phyloP scores from a whole-genome alignment of 2,888 invertebrate species.

The Autographa pulchrina region DNA sequence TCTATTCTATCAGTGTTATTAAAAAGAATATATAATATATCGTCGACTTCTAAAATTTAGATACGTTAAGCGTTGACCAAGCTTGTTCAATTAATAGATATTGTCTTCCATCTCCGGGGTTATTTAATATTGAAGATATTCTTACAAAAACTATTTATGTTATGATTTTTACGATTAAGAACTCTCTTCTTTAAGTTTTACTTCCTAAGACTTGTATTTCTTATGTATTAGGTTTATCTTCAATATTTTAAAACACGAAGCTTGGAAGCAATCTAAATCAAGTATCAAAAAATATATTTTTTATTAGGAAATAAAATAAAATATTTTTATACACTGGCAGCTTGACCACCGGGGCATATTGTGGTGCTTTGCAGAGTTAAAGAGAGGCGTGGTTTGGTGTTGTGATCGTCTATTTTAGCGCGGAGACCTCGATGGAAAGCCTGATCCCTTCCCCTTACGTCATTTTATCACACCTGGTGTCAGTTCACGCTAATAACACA shows the following conservation, averaged over 20 bases:
- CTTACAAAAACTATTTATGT: constrained; percentile 48
- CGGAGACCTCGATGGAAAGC: constrained; percentile 49
- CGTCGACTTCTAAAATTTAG: constrained; percentile 59
- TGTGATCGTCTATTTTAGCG: constrained; percentile 70
- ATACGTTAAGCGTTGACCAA: constrained; percentile 59
- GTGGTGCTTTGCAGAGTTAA: constrained; percentile 83
- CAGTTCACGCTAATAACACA: constrained; percentile 46
- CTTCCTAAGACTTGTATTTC: constrained; percentile 54
- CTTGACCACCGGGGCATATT: constrained; percentile 83
- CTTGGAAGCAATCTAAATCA: constrained; percentile 19
- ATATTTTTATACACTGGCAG: constrained; percentile 69
- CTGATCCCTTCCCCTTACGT: constrained; percentile 27
- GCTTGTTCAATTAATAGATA: constrained; percentile 57
- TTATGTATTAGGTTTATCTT: constrained; percentile 38
- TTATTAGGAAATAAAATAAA: constrained; percentile 54
- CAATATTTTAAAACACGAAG: constrained; percentile 23
- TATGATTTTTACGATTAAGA: constrained; percentile 41
- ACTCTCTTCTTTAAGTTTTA: constrained; percentile 42
- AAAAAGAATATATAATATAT: constrained; percentile 41
- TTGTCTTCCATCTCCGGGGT: constrained; percentile 35
- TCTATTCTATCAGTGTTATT: constrained; percentile 47
- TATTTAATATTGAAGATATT: constrained; percentile 37
- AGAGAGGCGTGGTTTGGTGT: constrained; percentile 72
- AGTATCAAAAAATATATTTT: constrained; percentile 56
- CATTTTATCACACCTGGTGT: constrained; percentile 48